Percentiles rank a stretch among this genome's conserved stretches.
phyloP scores from a whole-genome alignment of 1,140 invertebrate species.

The Drosophila bifasciata region DNA sequence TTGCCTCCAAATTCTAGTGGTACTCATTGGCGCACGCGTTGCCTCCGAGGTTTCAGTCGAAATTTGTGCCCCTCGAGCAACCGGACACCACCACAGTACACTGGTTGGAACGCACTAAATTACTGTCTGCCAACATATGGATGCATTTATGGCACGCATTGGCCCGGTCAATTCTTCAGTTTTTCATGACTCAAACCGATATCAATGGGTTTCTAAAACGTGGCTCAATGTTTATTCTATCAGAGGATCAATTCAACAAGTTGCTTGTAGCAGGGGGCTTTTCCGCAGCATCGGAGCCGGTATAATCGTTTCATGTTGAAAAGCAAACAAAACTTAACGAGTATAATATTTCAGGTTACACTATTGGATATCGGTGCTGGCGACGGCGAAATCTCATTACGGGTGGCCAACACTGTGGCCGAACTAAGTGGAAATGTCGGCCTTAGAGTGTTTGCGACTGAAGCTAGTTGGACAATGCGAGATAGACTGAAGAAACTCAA shows the following conservation, averaged over 20 bases:
- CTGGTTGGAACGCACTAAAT: slow-evolving; percentile 88
- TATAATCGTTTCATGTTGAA: slow-evolving; percentile 9
- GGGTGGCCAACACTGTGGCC: slow-evolving; percentile 85
- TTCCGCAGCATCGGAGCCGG: slow-evolving; percentile 45
- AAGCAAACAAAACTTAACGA: neutral
- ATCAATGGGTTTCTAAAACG: slow-evolving; percentile 91
- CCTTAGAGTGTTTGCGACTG: slow-evolving; percentile 92
- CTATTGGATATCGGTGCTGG: slow-evolving; percentile 95
- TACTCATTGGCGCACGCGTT: slow-evolving; percentile 84
- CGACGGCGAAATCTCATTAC: slow-evolving; percentile 92
- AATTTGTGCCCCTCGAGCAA: slow-evolving; percentile 86
- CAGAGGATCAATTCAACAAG: slow-evolving; percentile 88
- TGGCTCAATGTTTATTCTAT: slow-evolving; percentile 96
- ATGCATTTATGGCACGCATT: slow-evolving; percentile 90
- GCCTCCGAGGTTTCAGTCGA: slow-evolving; percentile 72
- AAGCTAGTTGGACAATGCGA: slow-evolving; percentile 92
- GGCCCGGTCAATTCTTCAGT: slow-evolving; percentile 87
- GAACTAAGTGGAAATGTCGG: slow-evolving; percentile 83
- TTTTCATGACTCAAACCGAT: slow-evolving; percentile 91
- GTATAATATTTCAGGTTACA: slow-evolving; percentile 38
- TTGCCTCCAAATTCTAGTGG: slow-evolving; percentile 85
- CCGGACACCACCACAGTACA: slow-evolving; percentile 88
- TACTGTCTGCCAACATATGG: slow-evolving; percentile 89
- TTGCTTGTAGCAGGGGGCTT: slow-evolving; percentile 84
- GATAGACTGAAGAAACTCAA: slow-evolving; percentile 88